Evolutionary conservation across 2,797 vertebrate species (phyloP), one percentile per base, ranked within the genome.

Genomic region (Choloepus didactylus): DNA sequence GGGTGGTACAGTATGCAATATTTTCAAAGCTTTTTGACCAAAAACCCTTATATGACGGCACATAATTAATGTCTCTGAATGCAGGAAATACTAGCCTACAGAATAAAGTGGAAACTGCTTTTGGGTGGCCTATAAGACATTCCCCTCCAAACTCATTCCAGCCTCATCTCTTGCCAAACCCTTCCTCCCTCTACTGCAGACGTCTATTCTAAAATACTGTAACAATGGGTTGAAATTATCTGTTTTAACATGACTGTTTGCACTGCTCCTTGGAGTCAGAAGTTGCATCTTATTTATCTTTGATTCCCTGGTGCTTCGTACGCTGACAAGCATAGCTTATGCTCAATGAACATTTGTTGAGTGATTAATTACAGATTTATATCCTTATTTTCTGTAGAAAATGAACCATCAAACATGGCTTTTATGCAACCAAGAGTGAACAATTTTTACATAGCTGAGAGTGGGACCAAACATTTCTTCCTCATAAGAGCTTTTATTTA

Each of bases 241-340:
- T 90, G 49, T 72, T 85, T 83, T 80, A 79, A 84, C 0, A 8
- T 64, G 59, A 80, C 49, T 80, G 9, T 76, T 23, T 12, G 38
- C 41, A 94, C 62, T 87, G 56, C 23, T 90, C 62, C 41, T 6
- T 83, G 29, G 21, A 88, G n/a, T 91, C n/a, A 60, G 79, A 94
- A 51, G 38, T 19, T 62, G 6, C 21, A 75, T 23, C 44, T 82
- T 69, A 73, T 54, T 73, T 88, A 66, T 29, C 79, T 88, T 90
- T 82, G 18, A 46, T 93, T 60, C 41, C n/a, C 64, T 59, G 66
- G 64, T 83, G 56, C 18, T 76, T 38, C 21, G 2, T 10, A 84
- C 14, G 49, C 87, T 87, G 41, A 29, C 59, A 72, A 73, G 70
- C 12, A 51, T 31, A 87, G 56, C 16, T 79, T 70, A n/a, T 73